Conservation (phyloP, 1,140 invertebrate genomes). For the Bombus ignitus region DNA sequence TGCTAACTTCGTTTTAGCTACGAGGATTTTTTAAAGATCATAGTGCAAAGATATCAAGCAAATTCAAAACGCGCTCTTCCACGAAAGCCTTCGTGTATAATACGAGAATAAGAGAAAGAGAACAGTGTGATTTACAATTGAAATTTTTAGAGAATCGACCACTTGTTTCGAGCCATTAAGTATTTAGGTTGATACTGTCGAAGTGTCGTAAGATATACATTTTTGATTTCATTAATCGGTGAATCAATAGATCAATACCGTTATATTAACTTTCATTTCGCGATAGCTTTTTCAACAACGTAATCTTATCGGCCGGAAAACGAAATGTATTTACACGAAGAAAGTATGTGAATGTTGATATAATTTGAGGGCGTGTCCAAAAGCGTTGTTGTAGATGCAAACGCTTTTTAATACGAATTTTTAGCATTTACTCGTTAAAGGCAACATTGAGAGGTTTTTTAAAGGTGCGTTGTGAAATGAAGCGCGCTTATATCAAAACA, state of each 20-base stretch:
- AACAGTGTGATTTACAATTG: slow-evolving; percentile 41
- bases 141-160: slow-evolving; percentile 38
- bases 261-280: slow-evolving; percentile 13
- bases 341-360: slow-evolving; percentile 6
- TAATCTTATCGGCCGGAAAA: slow-evolving; percentile 2
- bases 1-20: too few relatives aligned
- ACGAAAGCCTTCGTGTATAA: slow-evolving; percentile 40
- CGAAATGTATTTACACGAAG: not conserved
- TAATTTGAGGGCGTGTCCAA: slow-evolving; percentile 32
- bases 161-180: not conserved
- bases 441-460: not conserved
- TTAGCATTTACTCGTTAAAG: not conserved
- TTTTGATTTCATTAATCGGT: slow-evolving; percentile 1
- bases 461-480: not conserved
- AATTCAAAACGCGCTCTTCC: slow-evolving; percentile 36
- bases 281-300: slow-evolving; percentile 14
- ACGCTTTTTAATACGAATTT: slow-evolving; percentile 26
- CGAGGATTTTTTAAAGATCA: slow-evolving; percentile 24
- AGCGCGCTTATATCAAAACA: not conserved
- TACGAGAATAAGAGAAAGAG: slow-evolving; percentile 8
- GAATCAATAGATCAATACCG: not conserved
- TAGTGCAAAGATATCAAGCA: slow-evolving; percentile 14
- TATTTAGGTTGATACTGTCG: slow-evolving; percentile 4
- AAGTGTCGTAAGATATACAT: not conserved
- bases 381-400: slow-evolving; percentile 2